phyloP scores from a whole-genome alignment of 2,113 vertebrate species.

The Lethenteron camtschaticum region DNA sequence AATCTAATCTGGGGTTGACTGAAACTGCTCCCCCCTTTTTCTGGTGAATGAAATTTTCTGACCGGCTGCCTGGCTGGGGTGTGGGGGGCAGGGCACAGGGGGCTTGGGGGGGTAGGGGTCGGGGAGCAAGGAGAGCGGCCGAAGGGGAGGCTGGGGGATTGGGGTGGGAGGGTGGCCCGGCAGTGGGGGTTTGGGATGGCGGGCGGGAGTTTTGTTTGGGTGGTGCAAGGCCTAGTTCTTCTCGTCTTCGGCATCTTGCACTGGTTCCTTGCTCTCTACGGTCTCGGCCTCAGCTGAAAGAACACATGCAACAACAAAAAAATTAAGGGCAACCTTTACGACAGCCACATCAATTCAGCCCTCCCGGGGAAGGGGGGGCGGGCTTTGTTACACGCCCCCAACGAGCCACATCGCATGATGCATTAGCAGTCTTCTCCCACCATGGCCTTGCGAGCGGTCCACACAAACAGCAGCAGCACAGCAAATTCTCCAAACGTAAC shows the following conservation, averaged over 20 bases:
- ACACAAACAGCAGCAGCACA: neutral
- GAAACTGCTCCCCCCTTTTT: slow-evolving; percentile 1
- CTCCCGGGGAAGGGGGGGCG: neutral
- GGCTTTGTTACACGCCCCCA: neutral
- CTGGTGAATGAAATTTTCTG: neutral
- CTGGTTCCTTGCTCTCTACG: neutral
- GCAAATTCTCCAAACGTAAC: too few relatives aligned
- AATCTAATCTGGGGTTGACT: neutral
- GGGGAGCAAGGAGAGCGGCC: neutral
- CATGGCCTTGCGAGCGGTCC: neutral
- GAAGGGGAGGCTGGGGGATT: neutral
- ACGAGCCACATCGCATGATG: neutral
- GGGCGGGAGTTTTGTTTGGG: too few relatives aligned
- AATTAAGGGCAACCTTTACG: neutral
- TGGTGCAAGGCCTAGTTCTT: neutral
- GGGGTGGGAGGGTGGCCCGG: neutral
- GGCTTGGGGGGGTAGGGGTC: neutral
- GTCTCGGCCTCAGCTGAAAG: slow-evolving; percentile 2
- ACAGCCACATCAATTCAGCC: too few relatives aligned
- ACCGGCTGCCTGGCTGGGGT: neutral
- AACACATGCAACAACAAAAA: neutral
- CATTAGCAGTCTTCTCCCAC: neutral
- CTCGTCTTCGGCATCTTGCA: neutral
- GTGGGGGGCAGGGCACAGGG: neutral
- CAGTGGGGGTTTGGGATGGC: neutral